Conservation (phyloP, 2,888 invertebrate species). For the Adineta ricciae region DNA sequence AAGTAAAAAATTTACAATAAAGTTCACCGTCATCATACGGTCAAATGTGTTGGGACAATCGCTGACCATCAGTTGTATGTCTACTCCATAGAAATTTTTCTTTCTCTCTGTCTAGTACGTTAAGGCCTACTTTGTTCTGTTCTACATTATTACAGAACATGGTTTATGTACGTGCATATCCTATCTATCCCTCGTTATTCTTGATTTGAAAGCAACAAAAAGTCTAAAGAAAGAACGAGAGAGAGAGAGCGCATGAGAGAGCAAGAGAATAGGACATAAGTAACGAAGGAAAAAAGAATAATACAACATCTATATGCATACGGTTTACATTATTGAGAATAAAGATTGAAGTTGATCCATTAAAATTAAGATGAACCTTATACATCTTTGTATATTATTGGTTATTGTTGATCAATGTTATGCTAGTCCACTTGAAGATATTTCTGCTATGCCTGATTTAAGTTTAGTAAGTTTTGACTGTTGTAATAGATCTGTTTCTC, state of each 20-base stretch:
- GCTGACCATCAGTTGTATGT: not conserved
- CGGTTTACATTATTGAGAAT: not conserved
- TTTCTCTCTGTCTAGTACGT: not conserved
- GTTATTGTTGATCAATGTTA: not conserved
- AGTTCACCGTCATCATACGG: not conserved
- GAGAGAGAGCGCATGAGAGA: not conserved
- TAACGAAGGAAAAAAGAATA: not conserved
- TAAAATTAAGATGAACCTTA: not conserved
- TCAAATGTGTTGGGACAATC: not conserved
- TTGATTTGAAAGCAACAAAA: not conserved
- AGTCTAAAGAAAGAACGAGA: not conserved
- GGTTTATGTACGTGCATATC: not conserved
- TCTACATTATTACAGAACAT: not conserved
- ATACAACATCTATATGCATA: not conserved
- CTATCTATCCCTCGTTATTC: not conserved
- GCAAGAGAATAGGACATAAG: not conserved
- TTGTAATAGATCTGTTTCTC: not conserved
- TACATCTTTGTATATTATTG: not conserved
- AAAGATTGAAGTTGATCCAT: not conserved
- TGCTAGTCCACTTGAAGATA: not conserved
- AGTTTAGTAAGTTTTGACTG: not conserved
- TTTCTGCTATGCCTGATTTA: not conserved
- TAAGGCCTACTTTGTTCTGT: not conserved
- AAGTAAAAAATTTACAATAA: not conserved
- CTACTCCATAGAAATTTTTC: not conserved